Evolutionary conservation across 2,113 vertebrate genomes (phyloP).

Genomic region (Halichoeres trimaculatus): DNA sequence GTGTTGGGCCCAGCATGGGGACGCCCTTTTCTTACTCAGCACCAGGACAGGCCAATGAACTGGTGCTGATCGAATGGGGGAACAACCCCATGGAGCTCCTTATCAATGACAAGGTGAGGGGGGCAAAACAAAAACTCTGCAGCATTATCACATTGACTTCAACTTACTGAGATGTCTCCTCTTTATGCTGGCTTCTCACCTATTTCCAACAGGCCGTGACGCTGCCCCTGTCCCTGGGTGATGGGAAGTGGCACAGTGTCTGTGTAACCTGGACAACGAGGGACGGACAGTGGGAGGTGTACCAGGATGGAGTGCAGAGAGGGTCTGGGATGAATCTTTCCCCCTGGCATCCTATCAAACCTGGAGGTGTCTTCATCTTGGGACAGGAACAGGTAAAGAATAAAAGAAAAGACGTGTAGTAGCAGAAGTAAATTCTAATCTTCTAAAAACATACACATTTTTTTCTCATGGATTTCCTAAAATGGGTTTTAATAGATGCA

Average conservation of each 20-base stretch:
- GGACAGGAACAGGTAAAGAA: constrained; percentile 87
- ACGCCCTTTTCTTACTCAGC: constrained; percentile 86
- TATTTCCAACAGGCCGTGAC: constrained; percentile 74
- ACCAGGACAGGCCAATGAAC: constrained; percentile 84
- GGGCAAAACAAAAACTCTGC: background rate
- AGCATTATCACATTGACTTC: background rate
- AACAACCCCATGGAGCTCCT: constrained; percentile 84
- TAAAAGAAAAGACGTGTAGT: too few species aligned
- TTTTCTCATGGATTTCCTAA: too few species aligned
- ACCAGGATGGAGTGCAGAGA: constrained; percentile 85
- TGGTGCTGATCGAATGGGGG: constrained; percentile 87
- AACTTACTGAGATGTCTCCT: background rate
- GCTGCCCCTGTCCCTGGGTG: constrained; percentile 82
- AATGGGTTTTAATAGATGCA: too few species aligned
- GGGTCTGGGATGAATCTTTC: constrained; percentile 85
- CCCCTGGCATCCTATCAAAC: constrained; percentile 87
- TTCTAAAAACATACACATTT: too few species aligned
- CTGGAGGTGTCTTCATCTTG: constrained; percentile 87
- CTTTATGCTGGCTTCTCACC: background rate
- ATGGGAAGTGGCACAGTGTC: constrained; percentile 87
- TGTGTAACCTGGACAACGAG: constrained; percentile 87
- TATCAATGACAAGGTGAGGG: constrained; percentile 82
- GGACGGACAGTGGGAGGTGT: constrained; percentile 86
- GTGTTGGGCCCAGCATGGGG: constrained; percentile 71
- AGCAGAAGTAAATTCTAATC: too few species aligned